These are phyloP conservation scores for Dipodomys spectabilis DNA, from an alignment of 2,113 vertebrate species.

Conservation along the genomic window DNA sequence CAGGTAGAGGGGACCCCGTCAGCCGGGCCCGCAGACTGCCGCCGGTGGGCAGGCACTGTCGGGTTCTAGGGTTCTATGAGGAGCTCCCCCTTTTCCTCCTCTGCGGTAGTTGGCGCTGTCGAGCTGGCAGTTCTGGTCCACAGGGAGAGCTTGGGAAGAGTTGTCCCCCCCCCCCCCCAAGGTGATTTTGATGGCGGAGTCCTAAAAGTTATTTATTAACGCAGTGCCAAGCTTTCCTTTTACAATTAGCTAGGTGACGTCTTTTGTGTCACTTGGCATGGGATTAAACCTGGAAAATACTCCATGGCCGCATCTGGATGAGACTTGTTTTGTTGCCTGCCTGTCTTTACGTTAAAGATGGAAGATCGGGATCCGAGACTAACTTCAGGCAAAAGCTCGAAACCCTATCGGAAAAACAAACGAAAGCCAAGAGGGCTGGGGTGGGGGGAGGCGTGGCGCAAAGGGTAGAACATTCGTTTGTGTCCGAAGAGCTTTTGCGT, in stretches of 20 bases:
- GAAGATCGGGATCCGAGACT: neutral
- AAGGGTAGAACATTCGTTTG: too few species aligned
- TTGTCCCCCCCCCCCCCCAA: neutral
- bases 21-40: neutral
- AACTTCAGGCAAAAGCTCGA: neutral
- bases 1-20: conserved; percentile 4
- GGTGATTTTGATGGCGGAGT: neutral
- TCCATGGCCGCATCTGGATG: neutral
- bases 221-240: neutral
- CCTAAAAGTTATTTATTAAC: neutral
- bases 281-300: conserved; percentile 29
- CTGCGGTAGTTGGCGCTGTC: neutral
- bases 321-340: neutral
- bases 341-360: neutral
- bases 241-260: neutral
- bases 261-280: neutral
- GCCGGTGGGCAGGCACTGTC: neutral
- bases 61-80: neutral
- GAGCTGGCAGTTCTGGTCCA: neutral
- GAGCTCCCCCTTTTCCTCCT: neutral
- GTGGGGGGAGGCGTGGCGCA: too few species aligned
- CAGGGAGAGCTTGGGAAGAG: neutral
- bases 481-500: too few species aligned
- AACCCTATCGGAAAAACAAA: too few species aligned
- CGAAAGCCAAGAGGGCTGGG: too few species aligned